phyloP scores from a whole-genome alignment of 2,888 invertebrate species.

The Danaus chrysippus region DNA sequence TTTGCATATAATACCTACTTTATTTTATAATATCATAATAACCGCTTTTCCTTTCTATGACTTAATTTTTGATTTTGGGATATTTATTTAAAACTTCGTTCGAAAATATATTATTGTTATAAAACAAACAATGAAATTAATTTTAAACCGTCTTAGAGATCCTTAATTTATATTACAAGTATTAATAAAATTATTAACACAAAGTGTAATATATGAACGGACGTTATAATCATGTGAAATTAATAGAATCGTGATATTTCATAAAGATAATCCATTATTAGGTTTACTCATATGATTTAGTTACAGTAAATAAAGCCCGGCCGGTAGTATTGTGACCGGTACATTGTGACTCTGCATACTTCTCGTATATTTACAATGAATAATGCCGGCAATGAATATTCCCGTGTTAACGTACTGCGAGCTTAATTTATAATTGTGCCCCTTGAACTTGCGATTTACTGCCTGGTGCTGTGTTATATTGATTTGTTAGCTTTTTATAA shows the following conservation, averaged over 20 bases:
- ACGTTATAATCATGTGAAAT: neutral
- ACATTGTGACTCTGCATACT: conserved; percentile 61
- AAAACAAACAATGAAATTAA: no score
- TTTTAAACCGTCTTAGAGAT: no score
- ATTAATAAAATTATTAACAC: neutral
- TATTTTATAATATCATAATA: no score
- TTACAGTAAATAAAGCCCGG: conserved; percentile 6
- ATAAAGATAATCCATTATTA: conserved; percentile 7
- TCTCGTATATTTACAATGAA: conserved; percentile 37
- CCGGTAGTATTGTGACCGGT: conserved; percentile 3
- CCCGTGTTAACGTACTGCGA: conserved; percentile 61
- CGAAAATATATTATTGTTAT: no score
- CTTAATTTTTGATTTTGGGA: no score
- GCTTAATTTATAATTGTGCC: conserved; percentile 70
- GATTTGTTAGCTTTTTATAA: conserved; percentile 16
- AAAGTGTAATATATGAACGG: neutral
- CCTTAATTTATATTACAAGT: no score
- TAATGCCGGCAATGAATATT: conserved; percentile 70
- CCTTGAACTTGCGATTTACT: conserved; percentile 58
- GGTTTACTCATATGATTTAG: conserved; percentile 1
- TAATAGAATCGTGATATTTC: conserved; percentile 1
- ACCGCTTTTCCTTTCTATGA: no score
- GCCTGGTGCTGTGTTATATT: conserved; percentile 32
- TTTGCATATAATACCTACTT: no score
- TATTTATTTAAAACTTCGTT: no score